Conservation (phyloP, 2,888 invertebrate genomes). For the Standfussiana lucernea region DNA sequence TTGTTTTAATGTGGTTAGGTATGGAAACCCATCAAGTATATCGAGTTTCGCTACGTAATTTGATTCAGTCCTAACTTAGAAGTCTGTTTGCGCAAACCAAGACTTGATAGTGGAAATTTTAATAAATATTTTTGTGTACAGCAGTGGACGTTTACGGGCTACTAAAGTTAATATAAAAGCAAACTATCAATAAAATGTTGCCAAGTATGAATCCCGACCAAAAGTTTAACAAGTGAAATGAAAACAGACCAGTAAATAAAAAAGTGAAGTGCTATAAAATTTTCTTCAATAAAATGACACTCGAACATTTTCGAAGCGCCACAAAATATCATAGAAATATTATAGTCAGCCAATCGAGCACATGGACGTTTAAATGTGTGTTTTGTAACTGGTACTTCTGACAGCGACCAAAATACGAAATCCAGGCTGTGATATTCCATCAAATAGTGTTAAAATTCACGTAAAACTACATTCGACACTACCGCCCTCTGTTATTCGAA, state of each 20-base stretch:
- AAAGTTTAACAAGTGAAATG: conserved; percentile 43
- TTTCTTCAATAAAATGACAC: conserved; percentile 63
- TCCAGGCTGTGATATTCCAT: conserved; percentile 49
- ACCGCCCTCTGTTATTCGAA: conserved; percentile 46
- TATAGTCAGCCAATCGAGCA: conserved; percentile 56
- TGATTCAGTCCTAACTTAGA: neutral
- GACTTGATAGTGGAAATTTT: neutral
- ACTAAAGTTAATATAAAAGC: neutral
- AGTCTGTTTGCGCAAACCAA: neutral
- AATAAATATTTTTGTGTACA: conserved; percentile 2
- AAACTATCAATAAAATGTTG: conserved; percentile 13
- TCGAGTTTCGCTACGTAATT: neutral
- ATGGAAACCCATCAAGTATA: neutral
- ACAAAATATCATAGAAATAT: conserved; percentile 62
- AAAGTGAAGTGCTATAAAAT: conserved; percentile 50
- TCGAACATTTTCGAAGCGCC: conserved; percentile 62
- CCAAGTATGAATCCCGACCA: conserved; percentile 26
- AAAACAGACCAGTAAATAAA: conserved; percentile 4
- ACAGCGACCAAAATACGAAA: conserved; percentile 53
- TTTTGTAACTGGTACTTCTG: conserved; percentile 66
- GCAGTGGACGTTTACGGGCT: neutral
- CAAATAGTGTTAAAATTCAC: conserved; percentile 30
- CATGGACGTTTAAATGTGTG: conserved; percentile 66
- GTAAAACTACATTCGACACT: neutral
- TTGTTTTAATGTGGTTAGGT: neutral